phyloP scores from a whole-genome alignment of 2,888 invertebrate species.

The Morinoia aosen region DNA sequence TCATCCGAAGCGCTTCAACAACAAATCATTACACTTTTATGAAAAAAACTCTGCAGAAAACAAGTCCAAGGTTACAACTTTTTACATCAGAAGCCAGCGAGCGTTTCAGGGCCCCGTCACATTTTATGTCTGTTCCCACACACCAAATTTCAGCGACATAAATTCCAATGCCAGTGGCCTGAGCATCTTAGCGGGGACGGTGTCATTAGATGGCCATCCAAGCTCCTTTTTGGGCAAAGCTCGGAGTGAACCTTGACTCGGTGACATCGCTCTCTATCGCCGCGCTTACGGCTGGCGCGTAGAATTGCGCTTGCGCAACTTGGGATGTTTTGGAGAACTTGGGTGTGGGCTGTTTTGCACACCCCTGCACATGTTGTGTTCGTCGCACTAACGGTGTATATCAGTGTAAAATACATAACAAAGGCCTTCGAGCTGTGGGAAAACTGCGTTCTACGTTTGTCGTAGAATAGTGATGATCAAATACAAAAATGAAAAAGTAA shows the following conservation, averaged over 20 bases:
- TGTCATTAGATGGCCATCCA: conserved; percentile 16
- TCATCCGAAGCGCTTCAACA: no score
- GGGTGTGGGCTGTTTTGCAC: no score
- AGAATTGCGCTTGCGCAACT: neutral
- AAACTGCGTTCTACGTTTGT: no score
- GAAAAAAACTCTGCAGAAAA: neutral
- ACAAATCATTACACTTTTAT: no score
- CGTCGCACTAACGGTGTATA: neutral
- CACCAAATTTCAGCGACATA: neutral
- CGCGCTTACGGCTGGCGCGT: neutral
- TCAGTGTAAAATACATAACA: neutral
- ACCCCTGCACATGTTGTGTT: no score
- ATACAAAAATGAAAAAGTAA: no score
- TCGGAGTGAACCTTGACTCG: conserved; percentile 22
- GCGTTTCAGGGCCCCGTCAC: neutral
- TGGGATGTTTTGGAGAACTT: neutral
- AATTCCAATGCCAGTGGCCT: neutral
- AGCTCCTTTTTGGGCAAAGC: conserved; percentile 11
- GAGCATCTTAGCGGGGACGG: neutral
- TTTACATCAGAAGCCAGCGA: neutral
- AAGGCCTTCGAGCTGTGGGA: no score
- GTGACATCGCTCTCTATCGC: neutral
- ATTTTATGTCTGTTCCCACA: conserved; percentile 19
- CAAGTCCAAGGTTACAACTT: neutral
- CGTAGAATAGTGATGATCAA: no score